These are phyloP conservation scores for Borostomias antarcticus DNA, from an alignment of 2,797 vertebrate species.

Conservation along the genomic window DNA sequence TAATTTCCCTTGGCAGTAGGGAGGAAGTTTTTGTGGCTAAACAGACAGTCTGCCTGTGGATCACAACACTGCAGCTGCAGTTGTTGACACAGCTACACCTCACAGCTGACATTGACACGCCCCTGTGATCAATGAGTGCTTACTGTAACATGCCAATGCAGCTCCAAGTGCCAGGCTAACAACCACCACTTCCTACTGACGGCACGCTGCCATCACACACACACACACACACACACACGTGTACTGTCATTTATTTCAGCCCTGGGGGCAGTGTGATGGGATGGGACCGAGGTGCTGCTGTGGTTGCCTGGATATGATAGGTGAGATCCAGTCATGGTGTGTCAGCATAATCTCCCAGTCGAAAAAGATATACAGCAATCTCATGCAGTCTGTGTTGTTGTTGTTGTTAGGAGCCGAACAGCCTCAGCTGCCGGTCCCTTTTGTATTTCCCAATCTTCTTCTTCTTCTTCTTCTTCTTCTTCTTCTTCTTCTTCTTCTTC, in stretches of 20 bases:
- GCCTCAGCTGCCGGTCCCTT: too few species aligned
- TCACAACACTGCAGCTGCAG: background rate
- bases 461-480: too few species aligned
- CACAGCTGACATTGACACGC: background rate
- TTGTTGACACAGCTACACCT: background rate
- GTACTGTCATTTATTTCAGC: constrained; percentile 33
- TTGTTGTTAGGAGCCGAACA: too few species aligned
- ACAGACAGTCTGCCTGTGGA: background rate
- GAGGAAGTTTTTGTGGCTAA: background rate
- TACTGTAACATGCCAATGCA: background rate
- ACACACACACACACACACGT: constrained; percentile 8
- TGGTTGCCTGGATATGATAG: constrained; percentile 57
- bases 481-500: too few species aligned
- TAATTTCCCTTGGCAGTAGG: background rate
- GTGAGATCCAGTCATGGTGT: constrained; percentile 30
- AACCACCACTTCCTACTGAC: too few species aligned
- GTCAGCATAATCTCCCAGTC: too few species aligned
- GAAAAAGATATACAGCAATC: too few species aligned
- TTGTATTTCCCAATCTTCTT: too few species aligned
- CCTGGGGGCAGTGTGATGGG: constrained; percentile 42
- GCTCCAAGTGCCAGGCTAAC: background rate
- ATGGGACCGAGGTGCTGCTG: constrained; percentile 32
- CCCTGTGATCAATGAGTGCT: background rate
- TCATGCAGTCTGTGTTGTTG: too few species aligned
- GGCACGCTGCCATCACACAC: background rate